phyloP scores from a whole-genome alignment of 2,797 vertebrate species.

The Crenuchus spilurus region DNA sequence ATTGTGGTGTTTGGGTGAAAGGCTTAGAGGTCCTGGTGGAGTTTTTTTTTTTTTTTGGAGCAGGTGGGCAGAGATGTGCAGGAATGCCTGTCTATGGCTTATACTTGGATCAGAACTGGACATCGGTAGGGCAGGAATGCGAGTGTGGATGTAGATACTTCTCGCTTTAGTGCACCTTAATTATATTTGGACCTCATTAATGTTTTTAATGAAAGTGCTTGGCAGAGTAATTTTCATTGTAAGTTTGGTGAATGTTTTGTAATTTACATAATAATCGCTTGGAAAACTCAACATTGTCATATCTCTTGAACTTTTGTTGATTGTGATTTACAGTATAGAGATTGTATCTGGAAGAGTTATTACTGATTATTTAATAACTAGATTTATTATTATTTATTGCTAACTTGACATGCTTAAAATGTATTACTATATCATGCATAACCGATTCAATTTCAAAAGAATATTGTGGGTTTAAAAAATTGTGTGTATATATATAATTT shows the following conservation, averaged over 20 bases:
- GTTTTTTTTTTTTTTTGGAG: constrained; percentile 37
- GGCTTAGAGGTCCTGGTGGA: constrained; percentile 26
- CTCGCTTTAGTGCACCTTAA: neutral
- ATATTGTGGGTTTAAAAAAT: neutral
- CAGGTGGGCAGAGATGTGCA: constrained; percentile 29
- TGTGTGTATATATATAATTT: too few species aligned
- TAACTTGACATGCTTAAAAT: neutral
- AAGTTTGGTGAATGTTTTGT: neutral
- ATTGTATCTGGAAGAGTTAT: neutral
- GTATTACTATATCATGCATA: neutral
- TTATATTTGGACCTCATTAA: neutral
- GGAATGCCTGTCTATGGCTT: constrained; percentile 29
- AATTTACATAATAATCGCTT: neutral
- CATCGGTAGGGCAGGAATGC: constrained; percentile 37
- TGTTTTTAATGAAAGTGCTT: neutral
- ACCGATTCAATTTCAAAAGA: neutral
- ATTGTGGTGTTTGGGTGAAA: constrained; percentile 26
- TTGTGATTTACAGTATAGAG: neutral
- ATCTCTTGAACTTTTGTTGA: neutral
- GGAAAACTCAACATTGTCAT: neutral
- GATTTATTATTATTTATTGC: neutral
- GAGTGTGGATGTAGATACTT: constrained; percentile 1
- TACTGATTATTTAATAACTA: too few species aligned
- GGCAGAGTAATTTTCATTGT: neutral
- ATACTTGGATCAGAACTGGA: constrained; percentile 27